Evolutionary conservation across 1,140 invertebrate genomes (phyloP).

Genomic region (Aricia agestis): DNA sequence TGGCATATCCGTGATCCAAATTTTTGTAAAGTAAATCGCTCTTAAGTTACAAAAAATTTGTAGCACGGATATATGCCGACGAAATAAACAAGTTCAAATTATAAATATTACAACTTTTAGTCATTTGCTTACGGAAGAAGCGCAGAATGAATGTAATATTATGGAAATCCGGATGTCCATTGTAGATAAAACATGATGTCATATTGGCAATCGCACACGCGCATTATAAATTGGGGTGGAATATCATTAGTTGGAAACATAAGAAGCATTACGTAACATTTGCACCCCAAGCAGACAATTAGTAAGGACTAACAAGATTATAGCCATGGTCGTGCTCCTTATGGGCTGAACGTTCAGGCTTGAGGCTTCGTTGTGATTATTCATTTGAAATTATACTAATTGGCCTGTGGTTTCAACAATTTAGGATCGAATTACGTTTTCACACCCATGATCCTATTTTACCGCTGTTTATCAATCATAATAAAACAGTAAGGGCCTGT

Average conservation of each 20-base stretch:
- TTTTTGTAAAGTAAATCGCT: too few relatives aligned
- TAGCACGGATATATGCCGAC: too few relatives aligned
- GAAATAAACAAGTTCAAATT: too few relatives aligned
- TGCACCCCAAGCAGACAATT: constrained; percentile 8
- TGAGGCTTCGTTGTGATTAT: neutral
- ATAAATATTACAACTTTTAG: too few relatives aligned
- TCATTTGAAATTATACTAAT: constrained; percentile 9
- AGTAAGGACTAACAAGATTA: constrained; percentile 7
- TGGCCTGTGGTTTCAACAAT: neutral
- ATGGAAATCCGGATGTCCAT: neutral
- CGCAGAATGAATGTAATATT: too few relatives aligned
- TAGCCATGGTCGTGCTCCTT: neutral
- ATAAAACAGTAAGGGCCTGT: too few relatives aligned
- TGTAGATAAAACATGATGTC: neutral
- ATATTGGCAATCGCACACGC: neutral
- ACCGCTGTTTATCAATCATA: too few relatives aligned
- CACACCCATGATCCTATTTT: neutral
- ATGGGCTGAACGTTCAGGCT: constrained; percentile 1
- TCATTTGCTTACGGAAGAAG: too few relatives aligned
- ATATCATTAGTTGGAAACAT: neutral
- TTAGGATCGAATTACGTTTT: neutral
- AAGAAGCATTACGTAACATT: constrained; percentile 6
- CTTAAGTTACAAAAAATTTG: too few relatives aligned
- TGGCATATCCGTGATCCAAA: too few relatives aligned
- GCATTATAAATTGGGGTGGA: neutral